Evolutionary conservation across 2,888 invertebrate species (phyloP).

Genomic region (Matsumyia berberina): DNA sequence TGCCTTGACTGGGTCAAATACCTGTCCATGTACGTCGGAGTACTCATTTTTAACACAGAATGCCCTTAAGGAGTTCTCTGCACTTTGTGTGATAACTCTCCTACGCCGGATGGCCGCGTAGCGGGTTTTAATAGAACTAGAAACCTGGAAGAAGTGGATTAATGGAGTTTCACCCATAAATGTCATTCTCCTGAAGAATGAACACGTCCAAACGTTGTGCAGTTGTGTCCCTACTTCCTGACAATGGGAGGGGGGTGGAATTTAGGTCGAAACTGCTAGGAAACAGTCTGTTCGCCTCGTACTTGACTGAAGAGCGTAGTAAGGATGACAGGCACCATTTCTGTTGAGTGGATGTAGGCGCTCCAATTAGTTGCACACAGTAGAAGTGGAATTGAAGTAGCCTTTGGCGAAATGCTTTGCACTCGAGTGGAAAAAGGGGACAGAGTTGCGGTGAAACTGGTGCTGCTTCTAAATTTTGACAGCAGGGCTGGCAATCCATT

Average conservation of each 20-base stretch:
- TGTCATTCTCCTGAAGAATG: constrained; percentile 61
- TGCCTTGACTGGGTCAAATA: constrained; percentile 69
- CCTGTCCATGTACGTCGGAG: constrained; percentile 49
- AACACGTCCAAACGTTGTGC: constrained; percentile 56
- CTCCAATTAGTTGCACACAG: constrained; percentile 62
- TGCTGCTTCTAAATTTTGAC: constrained; percentile 57
- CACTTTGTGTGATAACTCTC: constrained; percentile 52
- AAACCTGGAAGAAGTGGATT: constrained; percentile 62
- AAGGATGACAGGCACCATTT: constrained; percentile 58
- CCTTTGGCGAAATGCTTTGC: constrained; percentile 36
- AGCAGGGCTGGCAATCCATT: constrained; percentile 48
- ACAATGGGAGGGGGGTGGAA: constrained; percentile 26
- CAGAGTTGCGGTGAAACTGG: constrained; percentile 21
- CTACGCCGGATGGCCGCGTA: background rate
- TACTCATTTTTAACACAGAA: constrained; percentile 54
- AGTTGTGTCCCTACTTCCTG: constrained; percentile 63
- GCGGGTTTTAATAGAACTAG: constrained; percentile 11
- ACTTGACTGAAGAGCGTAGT: constrained; percentile 45
- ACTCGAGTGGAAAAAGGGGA: constrained; percentile 12
- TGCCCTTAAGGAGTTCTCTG: constrained; percentile 69
- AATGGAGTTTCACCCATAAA: constrained; percentile 74
- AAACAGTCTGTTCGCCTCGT: constrained; percentile 15
- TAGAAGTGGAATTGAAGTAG: constrained; percentile 42
- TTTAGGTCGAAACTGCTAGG: constrained; percentile 56
- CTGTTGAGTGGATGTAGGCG: constrained; percentile 54